Evolutionary conservation across 1,140 invertebrate genomes (phyloP).

Genomic region (Eumaeus atala): DNA sequence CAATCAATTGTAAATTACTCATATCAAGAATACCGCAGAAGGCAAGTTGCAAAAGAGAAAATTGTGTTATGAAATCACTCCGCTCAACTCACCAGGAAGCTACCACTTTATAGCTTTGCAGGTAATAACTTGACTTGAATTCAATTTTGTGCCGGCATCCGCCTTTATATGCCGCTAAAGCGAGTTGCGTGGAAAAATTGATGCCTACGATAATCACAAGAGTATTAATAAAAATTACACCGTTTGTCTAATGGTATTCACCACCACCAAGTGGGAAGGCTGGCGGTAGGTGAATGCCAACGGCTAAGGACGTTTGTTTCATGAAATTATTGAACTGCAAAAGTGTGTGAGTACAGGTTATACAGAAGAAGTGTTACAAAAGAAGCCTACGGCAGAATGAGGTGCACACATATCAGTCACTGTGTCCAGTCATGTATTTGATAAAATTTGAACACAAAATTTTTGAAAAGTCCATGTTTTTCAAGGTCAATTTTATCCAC

Average conservation of each 20-base stretch:
- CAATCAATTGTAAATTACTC: conserved; percentile 44
- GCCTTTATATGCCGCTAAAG: conserved; percentile 18
- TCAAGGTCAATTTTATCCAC: no score
- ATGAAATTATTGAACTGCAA: neutral
- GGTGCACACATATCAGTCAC: no score
- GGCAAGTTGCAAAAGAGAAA: conserved; percentile 57
- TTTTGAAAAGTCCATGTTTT: no score
- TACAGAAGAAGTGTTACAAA: no score
- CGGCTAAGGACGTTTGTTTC: neutral
- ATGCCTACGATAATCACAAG: neutral
- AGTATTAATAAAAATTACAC: neutral
- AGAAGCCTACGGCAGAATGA: no score
- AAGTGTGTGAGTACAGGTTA: no score
- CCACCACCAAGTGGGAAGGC: neutral
- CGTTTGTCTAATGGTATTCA: neutral
- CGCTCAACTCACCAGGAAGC: conserved; percentile 54
- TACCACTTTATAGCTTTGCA: conserved; percentile 43
- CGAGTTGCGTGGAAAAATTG: conserved; percentile 11
- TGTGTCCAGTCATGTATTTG: no score
- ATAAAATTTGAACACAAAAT: no score
- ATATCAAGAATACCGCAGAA: conserved; percentile 45
- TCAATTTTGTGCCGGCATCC: conserved; percentile 32
- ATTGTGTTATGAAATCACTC: conserved; percentile 63
- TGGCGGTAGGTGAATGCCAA: neutral
- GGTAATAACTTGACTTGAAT: conserved; percentile 52